A percentile compares a stretch with the other conserved stretches of the same genome.
Evolutionary conservation across 1,140 invertebrate genomes (phyloP).

Genomic region (Gerris buenoi): DNA sequence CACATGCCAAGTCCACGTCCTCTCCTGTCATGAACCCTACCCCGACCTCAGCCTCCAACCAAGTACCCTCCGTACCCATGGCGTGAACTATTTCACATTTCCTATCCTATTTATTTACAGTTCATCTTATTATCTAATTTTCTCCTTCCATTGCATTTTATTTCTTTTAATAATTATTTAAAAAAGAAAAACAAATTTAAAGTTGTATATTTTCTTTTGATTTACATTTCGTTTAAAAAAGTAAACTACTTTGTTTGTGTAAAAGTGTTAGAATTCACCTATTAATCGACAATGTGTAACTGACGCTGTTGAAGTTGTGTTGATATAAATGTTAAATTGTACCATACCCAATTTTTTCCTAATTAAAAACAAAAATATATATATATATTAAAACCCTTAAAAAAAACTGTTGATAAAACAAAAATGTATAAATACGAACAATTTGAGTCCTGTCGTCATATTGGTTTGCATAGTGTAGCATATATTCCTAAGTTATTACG

Average conservation of each 20-base stretch:
- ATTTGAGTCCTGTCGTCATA: no score
- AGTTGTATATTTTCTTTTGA: neutral
- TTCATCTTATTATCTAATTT: neutral
- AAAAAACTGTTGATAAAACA: no score
- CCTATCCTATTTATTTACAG: neutral
- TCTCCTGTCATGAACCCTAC: conserved; percentile 7
- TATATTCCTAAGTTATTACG: no score
- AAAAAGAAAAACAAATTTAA: neutral
- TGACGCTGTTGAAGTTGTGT: no score
- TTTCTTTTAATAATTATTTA: neutral
- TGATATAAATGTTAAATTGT: no score
- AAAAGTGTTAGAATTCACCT: neutral
- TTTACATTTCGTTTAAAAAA: neutral
- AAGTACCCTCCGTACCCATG: neutral
- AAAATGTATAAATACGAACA: no score
- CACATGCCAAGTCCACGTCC: neutral
- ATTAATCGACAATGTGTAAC: no score
- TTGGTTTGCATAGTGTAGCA: no score
- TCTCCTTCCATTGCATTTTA: neutral
- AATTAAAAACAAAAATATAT: no score
- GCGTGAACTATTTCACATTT: neutral
- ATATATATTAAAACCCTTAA: no score
- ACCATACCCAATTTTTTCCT: no score
- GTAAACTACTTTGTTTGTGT: neutral
- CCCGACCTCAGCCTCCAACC: neutral